These are phyloP conservation scores for Emydoidea blandingii DNA, from an alignment of 2,797 vertebrate genomes.

Conservation along the genomic window DNA sequence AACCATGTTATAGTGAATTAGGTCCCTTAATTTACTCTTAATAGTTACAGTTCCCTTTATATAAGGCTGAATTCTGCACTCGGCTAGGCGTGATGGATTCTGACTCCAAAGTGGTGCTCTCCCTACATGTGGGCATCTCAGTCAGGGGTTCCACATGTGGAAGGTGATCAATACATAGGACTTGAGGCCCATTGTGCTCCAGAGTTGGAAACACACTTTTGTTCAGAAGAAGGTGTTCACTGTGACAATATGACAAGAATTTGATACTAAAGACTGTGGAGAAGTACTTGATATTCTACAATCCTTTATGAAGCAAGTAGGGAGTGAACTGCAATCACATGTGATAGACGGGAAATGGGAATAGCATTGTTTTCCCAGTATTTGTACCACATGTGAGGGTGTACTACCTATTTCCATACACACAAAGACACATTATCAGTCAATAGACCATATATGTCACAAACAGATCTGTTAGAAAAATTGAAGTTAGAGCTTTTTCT, in stretches of 20 bases:
- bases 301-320: too few relatives aligned
- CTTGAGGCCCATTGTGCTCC: neutral
- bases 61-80: fast-evolving
- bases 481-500: neutral
- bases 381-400: too few relatives aligned
- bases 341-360: too few relatives aligned
- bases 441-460: neutral
- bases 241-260: too few relatives aligned
- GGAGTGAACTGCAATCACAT: too few relatives aligned
- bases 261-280: too few relatives aligned
- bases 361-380: too few relatives aligned
- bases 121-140: neutral
- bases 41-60: fast-evolving
- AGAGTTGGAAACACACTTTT: neutral
- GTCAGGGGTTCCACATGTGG: neutral
- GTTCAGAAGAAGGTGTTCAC: too few relatives aligned
- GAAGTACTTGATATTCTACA: too few relatives aligned
- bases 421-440: neutral
- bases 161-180: neutral
- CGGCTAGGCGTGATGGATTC: fast-evolving
- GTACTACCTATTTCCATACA: too few relatives aligned
- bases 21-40: fast-evolving
- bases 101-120: neutral
- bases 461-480: neutral
- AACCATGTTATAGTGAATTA: neutral